Base-by-base conservation (phyloP, 2,888 invertebrate species). In the Timema podura region DNA sequence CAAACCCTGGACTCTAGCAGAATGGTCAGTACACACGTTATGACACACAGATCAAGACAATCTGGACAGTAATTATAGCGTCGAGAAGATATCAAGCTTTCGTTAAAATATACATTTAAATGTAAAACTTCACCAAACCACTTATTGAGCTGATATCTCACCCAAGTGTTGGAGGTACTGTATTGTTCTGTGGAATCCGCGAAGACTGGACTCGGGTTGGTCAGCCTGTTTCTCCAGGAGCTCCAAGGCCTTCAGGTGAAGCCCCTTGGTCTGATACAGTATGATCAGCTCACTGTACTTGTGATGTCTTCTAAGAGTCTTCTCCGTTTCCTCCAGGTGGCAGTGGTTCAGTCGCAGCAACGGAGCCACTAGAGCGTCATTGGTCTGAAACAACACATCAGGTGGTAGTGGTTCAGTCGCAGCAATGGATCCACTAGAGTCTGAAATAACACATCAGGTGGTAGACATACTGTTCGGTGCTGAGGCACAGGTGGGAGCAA, bases 231-330 rank as follows among this genome's bases (percentile, higher is more conserved):
- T 89, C 77, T 89, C 87, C 48, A 99, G 84, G 70, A 98, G 83
- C 77, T 95, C 93, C 30, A 99, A 84, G 10, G 98, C 98, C 82
- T 94, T 91, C 73, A 90, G 88, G 79, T 98, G 98, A 76, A 95
- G 91, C 0, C 92, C 94, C 81, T 96, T 97, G 0, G 92, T 93
- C 81, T 97, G 93, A 81, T 98, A 99, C 48, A 99, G 84, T 77
- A 98, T 96, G 75, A 98, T 95, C 0, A 99, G 85, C 80, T 99
- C 98, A 74, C 91, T 92, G 78, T 91, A 91, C 80, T 97, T 98
- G 68, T 93, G 90, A 80, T 93, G 89, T 78, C 91, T 91, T 74
- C 91, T 87, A 49, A 99, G 83, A 0, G 93, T 93, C 77, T 90
- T 89, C 79, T 98, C 98, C 0, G 96, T 92, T 82, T 98, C 98